These are phyloP conservation scores for Ammodytes dubius DNA, from an alignment of 2,113 vertebrate genomes.

Conservation along the genomic window DNA sequence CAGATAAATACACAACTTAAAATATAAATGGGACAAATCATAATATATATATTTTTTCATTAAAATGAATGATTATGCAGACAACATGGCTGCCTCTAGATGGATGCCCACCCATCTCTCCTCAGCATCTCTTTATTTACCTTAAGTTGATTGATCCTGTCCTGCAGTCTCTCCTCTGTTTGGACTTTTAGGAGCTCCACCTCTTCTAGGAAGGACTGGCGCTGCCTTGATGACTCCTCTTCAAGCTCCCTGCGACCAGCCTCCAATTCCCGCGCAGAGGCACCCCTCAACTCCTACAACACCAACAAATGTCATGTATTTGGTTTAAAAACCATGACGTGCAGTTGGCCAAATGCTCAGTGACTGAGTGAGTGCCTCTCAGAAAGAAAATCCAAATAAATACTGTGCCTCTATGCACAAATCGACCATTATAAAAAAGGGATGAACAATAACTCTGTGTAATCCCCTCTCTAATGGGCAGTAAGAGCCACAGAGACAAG, in stretches of 20 bases:
- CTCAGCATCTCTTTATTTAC: slow-evolving; percentile 55
- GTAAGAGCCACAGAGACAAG: slow-evolving; percentile 43
- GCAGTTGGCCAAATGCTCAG: slow-evolving; percentile 20
- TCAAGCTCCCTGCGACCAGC: slow-evolving; percentile 79
- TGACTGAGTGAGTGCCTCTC: not conserved
- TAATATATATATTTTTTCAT: not conserved
- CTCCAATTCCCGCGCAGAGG: slow-evolving; percentile 82
- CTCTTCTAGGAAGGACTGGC: slow-evolving; percentile 86
- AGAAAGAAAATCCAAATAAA: slow-evolving; percentile 32
- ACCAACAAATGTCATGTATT: not conserved
- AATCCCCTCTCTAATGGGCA: slow-evolving; percentile 37
- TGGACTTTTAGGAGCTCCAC: slow-evolving; percentile 87
- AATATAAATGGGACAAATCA: not conserved
- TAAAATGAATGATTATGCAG: not conserved
- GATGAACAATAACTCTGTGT: slow-evolving; percentile 51
- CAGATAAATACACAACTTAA: slow-evolving; percentile 22
- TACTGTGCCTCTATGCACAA: slow-evolving; percentile 33
- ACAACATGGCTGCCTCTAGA: not conserved
- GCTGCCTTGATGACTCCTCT: slow-evolving; percentile 82
- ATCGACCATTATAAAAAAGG: slow-evolving; percentile 25
- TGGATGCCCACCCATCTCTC: not conserved
- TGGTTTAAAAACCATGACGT: slow-evolving; percentile 8
- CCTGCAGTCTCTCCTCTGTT: slow-evolving; percentile 84
- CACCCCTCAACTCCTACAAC: slow-evolving; percentile 77
- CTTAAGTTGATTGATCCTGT: slow-evolving; percentile 85